Percentiles rank a stretch among this genome's conserved stretches.
These are phyloP conservation scores for Morelia viridis DNA, from an alignment of 2,797 vertebrate genomes.

Conservation along the genomic window DNA sequence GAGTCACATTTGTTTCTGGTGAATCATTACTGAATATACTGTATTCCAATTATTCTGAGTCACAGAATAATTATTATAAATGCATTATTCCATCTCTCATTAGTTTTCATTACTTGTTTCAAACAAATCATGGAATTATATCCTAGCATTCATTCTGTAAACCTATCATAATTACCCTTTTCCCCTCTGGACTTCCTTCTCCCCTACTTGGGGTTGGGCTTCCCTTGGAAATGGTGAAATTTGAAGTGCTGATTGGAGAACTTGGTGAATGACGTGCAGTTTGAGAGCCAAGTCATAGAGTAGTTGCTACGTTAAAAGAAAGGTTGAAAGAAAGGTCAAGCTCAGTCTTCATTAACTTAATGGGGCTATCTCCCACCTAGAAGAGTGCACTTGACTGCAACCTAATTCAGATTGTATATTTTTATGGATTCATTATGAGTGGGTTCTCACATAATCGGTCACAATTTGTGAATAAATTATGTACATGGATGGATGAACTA, in stretches of 20 bases:
- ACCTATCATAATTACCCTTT: background rate
- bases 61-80: background rate
- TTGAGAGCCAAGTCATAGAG: background rate
- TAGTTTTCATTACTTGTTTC: background rate
- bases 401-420: background rate
- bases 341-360: background rate
- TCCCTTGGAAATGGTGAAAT: background rate
- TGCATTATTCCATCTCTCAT: background rate
- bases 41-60: background rate
- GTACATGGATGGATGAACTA: background rate
- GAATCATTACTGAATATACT: constrained; percentile 25
- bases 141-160: background rate
- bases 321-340: background rate
- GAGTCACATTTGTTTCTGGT: constrained; percentile 15
- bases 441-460: background rate
- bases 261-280: background rate
- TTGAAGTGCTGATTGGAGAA: no score
- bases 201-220: background rate
- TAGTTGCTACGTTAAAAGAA: background rate
- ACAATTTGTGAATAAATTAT: background rate
- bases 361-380: background rate
- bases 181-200: background rate
- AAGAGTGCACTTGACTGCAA: background rate
- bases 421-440: background rate
- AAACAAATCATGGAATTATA: background rate